A percentile compares a stretch with the other conserved stretches of the same genome.
Conservation (phyloP, 2,888 invertebrate genomes). For the Ornithoptera priamus region DNA sequence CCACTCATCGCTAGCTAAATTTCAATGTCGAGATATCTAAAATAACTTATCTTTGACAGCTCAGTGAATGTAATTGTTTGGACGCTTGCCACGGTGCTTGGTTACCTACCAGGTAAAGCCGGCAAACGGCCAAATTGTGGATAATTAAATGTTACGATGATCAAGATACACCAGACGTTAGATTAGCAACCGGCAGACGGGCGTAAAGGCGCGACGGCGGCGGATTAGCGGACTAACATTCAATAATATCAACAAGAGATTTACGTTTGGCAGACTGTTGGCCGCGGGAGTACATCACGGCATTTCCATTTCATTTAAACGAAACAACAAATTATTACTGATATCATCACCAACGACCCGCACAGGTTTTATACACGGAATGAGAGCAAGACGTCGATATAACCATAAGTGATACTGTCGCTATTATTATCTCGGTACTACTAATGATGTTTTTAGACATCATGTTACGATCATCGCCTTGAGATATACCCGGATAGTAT, state of each 20-base stretch:
- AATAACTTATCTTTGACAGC: constrained; percentile 80
- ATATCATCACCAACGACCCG: background rate
- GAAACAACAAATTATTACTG: no score
- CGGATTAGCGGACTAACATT: no score
- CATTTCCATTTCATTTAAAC: no score
- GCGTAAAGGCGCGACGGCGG: constrained; percentile 39
- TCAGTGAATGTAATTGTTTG: constrained; percentile 75
- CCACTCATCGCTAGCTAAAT: constrained; percentile 49
- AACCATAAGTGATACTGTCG: no score
- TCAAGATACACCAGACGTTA: constrained; percentile 61
- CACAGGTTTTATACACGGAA: background rate
- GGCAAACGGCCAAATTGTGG: constrained; percentile 74
- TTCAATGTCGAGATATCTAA: constrained; percentile 75
- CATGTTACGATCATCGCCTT: no score
- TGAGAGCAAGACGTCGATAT: background rate
- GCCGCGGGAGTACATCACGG: no score
- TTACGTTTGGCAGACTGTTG: no score
- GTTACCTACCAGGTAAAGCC: constrained; percentile 74
- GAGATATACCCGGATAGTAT: no score
- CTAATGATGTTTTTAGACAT: no score
- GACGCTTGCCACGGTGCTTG: constrained; percentile 59
- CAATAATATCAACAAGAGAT: no score
- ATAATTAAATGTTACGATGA: constrained; percentile 77
- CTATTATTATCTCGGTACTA: no score
- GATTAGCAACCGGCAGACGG: constrained; percentile 46